A percentile compares a stretch with the other conserved stretches of the same genome.
Evolutionary conservation across 2,888 invertebrate genomes (phyloP).

Genomic region (Ectropis crepuscularia): DNA sequence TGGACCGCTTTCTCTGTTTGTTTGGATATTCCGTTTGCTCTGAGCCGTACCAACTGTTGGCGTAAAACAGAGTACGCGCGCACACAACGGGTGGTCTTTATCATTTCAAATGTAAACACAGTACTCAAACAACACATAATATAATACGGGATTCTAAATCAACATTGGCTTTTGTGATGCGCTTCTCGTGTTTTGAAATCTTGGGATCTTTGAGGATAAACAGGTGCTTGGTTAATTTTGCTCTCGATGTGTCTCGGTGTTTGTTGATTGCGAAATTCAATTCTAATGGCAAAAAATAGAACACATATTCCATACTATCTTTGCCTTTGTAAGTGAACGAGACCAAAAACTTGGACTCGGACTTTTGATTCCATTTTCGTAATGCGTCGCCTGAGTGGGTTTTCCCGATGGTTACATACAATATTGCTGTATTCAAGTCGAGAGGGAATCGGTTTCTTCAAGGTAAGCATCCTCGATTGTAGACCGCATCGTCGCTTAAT

Average conservation of each 20-base stretch:
- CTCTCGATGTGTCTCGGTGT: conserved; percentile 21
- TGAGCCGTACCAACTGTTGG: conserved; percentile 76
- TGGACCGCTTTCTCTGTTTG: conserved; percentile 72
- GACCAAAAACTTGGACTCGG: too few relatives aligned
- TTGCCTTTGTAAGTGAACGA: too few relatives aligned
- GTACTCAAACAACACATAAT: conserved; percentile 69
- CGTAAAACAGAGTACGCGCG: conserved; percentile 36
- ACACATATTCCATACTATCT: too few relatives aligned
- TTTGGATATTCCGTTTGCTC: conserved; percentile 74
- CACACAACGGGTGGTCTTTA: conserved; percentile 78
- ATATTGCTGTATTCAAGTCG: too few relatives aligned
- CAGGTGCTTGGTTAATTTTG: conserved; percentile 30
- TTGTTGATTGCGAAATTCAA: conserved; percentile 21
- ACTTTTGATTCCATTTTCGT: too few relatives aligned
- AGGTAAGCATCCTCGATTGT: too few relatives aligned
- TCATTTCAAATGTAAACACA: conserved; percentile 80
- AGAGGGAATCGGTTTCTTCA: too few relatives aligned
- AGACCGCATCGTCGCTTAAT: too few relatives aligned
- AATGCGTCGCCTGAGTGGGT: too few relatives aligned
- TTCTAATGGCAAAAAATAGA: neutral
- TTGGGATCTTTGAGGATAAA: conserved; percentile 31
- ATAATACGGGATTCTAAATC: conserved; percentile 73
- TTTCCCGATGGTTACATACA: too few relatives aligned
- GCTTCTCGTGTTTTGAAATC: conserved; percentile 40
- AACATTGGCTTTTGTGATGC: conserved; percentile 57